Evolutionary conservation across 2,113 vertebrate species (phyloP), one percentile per base, ranked within the genome.

Genomic region (Oryzias celebensis): DNA sequence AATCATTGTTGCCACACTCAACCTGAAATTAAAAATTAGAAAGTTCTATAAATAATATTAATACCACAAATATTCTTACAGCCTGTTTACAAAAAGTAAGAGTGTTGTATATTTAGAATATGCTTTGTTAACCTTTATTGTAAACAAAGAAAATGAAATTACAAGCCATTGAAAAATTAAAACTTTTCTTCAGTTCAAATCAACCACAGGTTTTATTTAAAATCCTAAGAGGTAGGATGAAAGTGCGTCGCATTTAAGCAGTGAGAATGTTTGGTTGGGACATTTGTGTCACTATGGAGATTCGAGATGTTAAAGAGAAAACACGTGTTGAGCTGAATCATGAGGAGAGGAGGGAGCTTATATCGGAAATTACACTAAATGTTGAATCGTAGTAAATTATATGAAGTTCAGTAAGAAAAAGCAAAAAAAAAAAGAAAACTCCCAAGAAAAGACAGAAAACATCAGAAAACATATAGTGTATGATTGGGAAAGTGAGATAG

Each of bases 401-500:
- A 15, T n/a, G 22, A 22, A 48, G 14, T 17, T 57, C 41, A 48
- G 48, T 66, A 31, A 63, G 52, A 50, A 49, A 65, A 24, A 48
- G 48, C 61, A 31, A 63, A 56, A 50, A 49, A 65, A 24, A 12
- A 64, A 57, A 51, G 47, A 65, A 24, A 65, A 43, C 43, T 20
- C 13, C 41, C 50, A 24, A 12, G 36, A 16, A 59, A 23, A n/a
- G 7, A 7, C 15, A 44, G 53, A 65, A 49, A 67, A 53, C 57
- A 55, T 36, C 47, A 66, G 49, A 43, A 31, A 67, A 59, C 45
- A 54, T 62, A 22, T 45, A 61, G 49, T 45, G 22, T 44, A 52
- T 55, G 65, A 83, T 50, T 49, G 61, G 73, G 68, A 18, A 62
- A 62, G 62, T n/a, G 59, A 46, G 54, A 69, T 31, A 49, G 69